Percentiles rank a stretch among this genome's conserved stretches.
phyloP scores from a whole-genome alignment of 2,797 vertebrate genomes.

The Smutsia gigantea region DNA sequence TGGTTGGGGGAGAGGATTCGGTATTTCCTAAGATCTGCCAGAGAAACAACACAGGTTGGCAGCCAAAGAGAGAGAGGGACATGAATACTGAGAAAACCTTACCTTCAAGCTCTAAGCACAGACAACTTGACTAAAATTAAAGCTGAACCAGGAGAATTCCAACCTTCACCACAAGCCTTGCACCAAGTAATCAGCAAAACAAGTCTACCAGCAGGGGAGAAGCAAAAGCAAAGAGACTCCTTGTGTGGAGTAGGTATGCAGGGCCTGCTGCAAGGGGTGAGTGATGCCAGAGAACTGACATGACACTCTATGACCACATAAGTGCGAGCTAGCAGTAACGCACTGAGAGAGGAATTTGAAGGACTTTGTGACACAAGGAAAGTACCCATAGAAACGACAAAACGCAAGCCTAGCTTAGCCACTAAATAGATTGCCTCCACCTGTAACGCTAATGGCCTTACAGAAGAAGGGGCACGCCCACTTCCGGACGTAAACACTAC shows the following conservation, averaged over 20 bases:
- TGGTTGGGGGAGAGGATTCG: not conserved
- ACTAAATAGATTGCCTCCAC: not conserved
- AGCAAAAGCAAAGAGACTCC: not conserved
- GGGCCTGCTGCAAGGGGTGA: not conserved
- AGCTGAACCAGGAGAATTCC: not conserved
- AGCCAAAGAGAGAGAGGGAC: not conserved
- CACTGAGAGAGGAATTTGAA: not conserved
- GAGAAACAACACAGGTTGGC: not conserved
- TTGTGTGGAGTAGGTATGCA: not conserved
- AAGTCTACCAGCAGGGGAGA: not conserved
- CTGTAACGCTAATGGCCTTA: not conserved
- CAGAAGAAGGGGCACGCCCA: not conserved
- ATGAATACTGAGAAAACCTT: not conserved
- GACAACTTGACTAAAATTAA: not conserved
- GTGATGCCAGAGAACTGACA: not conserved
- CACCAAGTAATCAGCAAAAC: not conserved
- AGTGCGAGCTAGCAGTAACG: not conserved
- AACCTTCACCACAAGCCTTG: not conserved
- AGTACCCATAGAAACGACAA: not conserved
- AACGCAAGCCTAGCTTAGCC: not conserved
- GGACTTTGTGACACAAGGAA: not conserved
- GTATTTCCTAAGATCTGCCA: not conserved
- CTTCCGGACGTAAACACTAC: not conserved
- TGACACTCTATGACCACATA: not conserved
- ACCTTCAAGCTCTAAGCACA: not conserved